phyloP scores from a whole-genome alignment of 2,888 invertebrate genomes.

The Yponomeuta malinellus region DNA sequence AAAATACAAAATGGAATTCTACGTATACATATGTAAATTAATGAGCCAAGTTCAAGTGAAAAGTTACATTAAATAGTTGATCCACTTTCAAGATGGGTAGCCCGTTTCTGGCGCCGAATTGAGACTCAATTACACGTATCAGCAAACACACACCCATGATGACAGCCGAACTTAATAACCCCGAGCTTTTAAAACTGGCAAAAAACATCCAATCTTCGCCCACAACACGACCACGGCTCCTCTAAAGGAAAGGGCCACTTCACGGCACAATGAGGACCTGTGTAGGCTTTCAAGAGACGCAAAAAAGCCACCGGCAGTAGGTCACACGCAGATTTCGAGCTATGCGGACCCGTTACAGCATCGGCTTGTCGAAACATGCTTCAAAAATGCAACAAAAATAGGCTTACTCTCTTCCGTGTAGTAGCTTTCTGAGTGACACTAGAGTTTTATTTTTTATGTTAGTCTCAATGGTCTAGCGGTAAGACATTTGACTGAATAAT shows the following conservation, averaged over 20 bases:
- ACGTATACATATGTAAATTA: too few species aligned
- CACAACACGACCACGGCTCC: background rate
- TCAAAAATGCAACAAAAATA: background rate
- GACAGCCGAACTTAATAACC: background rate
- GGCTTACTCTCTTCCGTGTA: background rate
- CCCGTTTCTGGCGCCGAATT: background rate
- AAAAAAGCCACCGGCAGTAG: background rate
- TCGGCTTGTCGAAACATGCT: background rate
- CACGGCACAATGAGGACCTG: background rate
- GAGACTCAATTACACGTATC: background rate
- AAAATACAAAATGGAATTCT: too few species aligned
- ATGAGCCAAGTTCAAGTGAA: too few species aligned
- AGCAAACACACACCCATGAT: background rate
- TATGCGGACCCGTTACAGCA: background rate
- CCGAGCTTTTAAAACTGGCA: background rate
- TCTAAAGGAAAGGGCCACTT: background rate
- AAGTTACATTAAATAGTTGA: too few species aligned
- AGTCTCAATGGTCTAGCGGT: too few species aligned
- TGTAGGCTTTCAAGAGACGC: background rate
- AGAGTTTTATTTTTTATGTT: too few species aligned
- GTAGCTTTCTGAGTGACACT: too few species aligned
- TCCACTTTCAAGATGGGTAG: background rate
- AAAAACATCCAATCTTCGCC: background rate
- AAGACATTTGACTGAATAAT: too few species aligned
- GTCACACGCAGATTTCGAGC: conserved; percentile 2